Evolutionary conservation across 2,797 vertebrate species (phyloP).

Genomic region (Rhodeus uyekii): DNA sequence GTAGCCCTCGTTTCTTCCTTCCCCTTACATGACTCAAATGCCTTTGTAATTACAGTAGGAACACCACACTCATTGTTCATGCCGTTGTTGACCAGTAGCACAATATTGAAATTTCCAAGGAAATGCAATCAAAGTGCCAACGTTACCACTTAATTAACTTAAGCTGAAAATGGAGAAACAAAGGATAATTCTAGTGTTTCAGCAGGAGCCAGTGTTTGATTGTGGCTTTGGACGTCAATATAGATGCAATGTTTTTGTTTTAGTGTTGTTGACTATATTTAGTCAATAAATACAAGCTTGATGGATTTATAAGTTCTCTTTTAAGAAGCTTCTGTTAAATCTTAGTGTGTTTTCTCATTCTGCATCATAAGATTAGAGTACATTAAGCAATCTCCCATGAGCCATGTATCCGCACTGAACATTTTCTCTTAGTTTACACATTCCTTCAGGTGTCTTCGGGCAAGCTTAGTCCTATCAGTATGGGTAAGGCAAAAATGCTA

Average conservation of each 20-base stretch:
- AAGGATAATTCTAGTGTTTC: constrained; percentile 5
- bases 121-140: constrained; percentile 36
- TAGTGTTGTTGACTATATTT: constrained; percentile 15
- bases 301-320: neutral
- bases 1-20: constrained; percentile 19
- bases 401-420: neutral
- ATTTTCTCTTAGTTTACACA: constrained; percentile 22
- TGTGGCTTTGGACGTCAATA: constrained; percentile 8
- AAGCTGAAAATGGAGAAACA: constrained; percentile 32
- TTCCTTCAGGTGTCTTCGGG: constrained; percentile 34
- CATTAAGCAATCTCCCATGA: neutral
- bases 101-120: constrained; percentile 25
- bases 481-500: constrained; percentile 22
- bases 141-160: constrained; percentile 48
- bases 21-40: constrained; percentile 41
- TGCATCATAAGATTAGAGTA: neutral
- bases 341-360: neutral
- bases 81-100: constrained; percentile 29
- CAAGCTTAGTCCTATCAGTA: constrained; percentile 20
- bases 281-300: constrained; percentile 16
- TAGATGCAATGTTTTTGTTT: neutral
- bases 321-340: neutral
- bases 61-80: constrained; percentile 36
- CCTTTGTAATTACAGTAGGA: constrained; percentile 43
- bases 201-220: neutral